Conservation (phyloP, 2,797 vertebrate species). For the Acipenser oxyrinchus region DNA sequence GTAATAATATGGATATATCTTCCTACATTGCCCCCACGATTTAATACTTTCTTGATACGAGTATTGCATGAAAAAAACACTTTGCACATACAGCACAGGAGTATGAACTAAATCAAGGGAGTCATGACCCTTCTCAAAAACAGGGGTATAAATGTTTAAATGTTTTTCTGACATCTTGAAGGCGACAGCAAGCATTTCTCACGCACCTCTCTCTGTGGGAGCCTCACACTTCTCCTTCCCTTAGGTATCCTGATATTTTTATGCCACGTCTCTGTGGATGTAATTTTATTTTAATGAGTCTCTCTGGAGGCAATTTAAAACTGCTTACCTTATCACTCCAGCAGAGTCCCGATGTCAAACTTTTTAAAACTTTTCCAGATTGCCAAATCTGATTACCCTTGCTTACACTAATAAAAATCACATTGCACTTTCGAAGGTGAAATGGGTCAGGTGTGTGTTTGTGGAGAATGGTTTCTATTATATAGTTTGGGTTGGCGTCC, state of each 20-base stretch:
- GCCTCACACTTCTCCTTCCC: too few species aligned
- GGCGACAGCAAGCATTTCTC: too few species aligned
- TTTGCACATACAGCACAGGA: too few species aligned
- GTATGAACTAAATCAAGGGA: too few species aligned
- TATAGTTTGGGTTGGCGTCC: background rate
- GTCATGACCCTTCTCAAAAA: too few species aligned
- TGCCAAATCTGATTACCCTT: constrained; percentile 45
- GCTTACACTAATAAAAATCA: constrained; percentile 30
- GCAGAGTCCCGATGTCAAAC: constrained; percentile 29
- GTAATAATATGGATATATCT: too few species aligned
- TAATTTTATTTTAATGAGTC: constrained; percentile 36
- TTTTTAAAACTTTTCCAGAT: constrained; percentile 30
- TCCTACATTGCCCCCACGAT: too few species aligned
- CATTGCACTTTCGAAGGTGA: constrained; percentile 31
- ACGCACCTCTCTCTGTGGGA: too few species aligned
- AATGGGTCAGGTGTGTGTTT: background rate
- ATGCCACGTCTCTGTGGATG: constrained; percentile 31
- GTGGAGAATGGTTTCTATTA: background rate
- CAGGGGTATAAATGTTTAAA: too few species aligned
- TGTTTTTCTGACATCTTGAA: too few species aligned
- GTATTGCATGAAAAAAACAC: too few species aligned
- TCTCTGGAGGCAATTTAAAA: constrained; percentile 42
- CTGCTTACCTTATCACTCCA: constrained; percentile 34
- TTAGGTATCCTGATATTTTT: constrained; percentile 10
- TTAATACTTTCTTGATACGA: too few species aligned